Base-by-base conservation (phyloP, 2,113 vertebrate species). In the Oncorhynchus tshawytscha region DNA sequence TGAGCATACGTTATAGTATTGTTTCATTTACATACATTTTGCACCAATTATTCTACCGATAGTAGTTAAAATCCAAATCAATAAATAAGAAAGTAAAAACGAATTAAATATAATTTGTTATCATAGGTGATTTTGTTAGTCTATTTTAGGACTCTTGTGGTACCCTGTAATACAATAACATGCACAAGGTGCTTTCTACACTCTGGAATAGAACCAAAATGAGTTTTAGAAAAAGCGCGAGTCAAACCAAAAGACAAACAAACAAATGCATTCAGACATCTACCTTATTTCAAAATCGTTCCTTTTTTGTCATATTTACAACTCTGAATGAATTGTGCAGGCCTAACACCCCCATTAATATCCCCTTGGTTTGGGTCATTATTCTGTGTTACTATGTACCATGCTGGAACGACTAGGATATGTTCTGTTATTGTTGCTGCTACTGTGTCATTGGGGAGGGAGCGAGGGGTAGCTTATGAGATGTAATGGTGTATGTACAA, bases 401-500 rank as follows among this genome's bases (percentile, higher is more conserved):
- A 88, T 91, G 90, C 88, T 89, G 83, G 87, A 85, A 85, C 75
- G 75, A 79, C 73, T 82, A 82, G 79, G 84, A 86, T 88, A 84
- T 81, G 86, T 86, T 0, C 4, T 25, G n/a, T 71, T 76, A 80
- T 82, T 86, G 79, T 90, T 85, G 81, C 78, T 88, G 84, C 91
- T 90, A 93, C 92, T 84, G 77, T 88, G 88, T 90, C 65, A 74
- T 81, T 81, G 39, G 45, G 24, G n/a, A 34, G 54, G 29, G 79
- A 73, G 67, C 34, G 90, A 62, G 78, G 88, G 31, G 91, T 85
- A 86, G 88, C 84, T 84, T 84, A 73, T 84, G 2, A 86, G 88
- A 82, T n/a, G 6, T 22, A 90, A 91, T 93, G 86, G 84, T 91
- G 87, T 73, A 84, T 86, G 85, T 90, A 84, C 84, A 88, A 87